Evolutionary conservation across 2,797 vertebrate genomes (phyloP).

Genomic region (Enteromius treurensis): DNA sequence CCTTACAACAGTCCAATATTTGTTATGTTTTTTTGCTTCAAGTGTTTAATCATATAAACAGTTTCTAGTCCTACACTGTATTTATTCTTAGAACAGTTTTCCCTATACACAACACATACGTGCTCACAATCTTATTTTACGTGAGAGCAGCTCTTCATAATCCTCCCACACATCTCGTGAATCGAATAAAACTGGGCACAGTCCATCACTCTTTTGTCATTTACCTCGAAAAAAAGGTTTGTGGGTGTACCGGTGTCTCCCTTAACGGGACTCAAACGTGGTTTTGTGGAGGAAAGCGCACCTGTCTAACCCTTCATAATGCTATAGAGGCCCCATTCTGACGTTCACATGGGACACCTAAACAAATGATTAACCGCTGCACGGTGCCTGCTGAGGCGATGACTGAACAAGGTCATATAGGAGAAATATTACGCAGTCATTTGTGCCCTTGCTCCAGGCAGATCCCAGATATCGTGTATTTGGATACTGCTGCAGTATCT

Average conservation of each 20-base stretch:
- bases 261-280: slow-evolving; percentile 61
- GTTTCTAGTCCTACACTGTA: neutral
- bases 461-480: slow-evolving; percentile 51
- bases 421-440: slow-evolving; percentile 35
- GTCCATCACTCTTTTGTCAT: slow-evolving; percentile 71
- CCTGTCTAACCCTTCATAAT: slow-evolving; percentile 69
- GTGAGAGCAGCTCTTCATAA: slow-evolving; percentile 60
- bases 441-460: slow-evolving; percentile 27
- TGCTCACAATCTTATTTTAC: slow-evolving; percentile 42
- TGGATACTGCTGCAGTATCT: slow-evolving; percentile 57
- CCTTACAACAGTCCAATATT: neutral
- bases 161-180: slow-evolving; percentile 61
- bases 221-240: slow-evolving; percentile 68
- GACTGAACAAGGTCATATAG: slow-evolving; percentile 66
- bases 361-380: slow-evolving; percentile 68
- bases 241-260: slow-evolving; percentile 58
- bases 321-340: slow-evolving; percentile 64
- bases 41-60: slow-evolving; percentile 3
- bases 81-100: slow-evolving; percentile 34
- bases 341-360: slow-evolving; percentile 65
- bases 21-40: neutral
- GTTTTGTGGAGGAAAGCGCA: slow-evolving; percentile 56
- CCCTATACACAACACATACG: slow-evolving; percentile 8
- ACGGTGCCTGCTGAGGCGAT: slow-evolving; percentile 40
- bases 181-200: slow-evolving; percentile 69